These are phyloP conservation scores for Phylloscopus trochiloides DNA, from an alignment of 2,113 vertebrate species.

Conservation along the genomic window DNA sequence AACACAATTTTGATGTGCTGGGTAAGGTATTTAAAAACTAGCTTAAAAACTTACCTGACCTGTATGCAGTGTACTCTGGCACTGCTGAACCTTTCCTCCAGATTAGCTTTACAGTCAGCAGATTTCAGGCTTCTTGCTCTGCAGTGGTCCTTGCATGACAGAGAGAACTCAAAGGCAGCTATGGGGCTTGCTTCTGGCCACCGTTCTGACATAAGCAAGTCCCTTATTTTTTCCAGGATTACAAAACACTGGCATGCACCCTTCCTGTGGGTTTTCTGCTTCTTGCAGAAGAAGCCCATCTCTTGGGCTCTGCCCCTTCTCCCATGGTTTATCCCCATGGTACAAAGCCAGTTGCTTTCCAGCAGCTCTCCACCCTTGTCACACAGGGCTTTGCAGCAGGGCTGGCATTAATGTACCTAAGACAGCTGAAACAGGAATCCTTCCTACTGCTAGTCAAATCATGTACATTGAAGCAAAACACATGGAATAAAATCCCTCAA, in stretches of 20 bases:
- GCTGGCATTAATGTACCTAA: neutral
- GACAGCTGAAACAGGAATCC: neutral
- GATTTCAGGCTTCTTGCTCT: neutral
- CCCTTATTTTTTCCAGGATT: neutral
- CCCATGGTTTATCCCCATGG: neutral
- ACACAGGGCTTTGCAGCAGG: neutral
- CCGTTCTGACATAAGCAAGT: neutral
- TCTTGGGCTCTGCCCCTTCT: neutral
- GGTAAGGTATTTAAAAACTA: neutral
- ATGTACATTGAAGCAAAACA: neutral
- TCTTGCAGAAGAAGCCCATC: neutral
- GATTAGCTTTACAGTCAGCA: neutral
- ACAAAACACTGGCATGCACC: rapidly evolving
- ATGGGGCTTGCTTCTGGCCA: neutral
- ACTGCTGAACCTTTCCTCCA: neutral
- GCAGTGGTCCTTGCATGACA: neutral
- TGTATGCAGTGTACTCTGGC: neutral
- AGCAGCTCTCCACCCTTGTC: neutral
- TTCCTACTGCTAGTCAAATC: neutral
- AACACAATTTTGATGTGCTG: neutral
- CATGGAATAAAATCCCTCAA: neutral
- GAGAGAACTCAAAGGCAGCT: neutral
- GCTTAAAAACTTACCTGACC: neutral
- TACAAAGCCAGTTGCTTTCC: neutral
- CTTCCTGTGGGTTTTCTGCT: neutral